phyloP scores from a whole-genome alignment of 1,140 invertebrate species.

The Drosophila parvula region DNA sequence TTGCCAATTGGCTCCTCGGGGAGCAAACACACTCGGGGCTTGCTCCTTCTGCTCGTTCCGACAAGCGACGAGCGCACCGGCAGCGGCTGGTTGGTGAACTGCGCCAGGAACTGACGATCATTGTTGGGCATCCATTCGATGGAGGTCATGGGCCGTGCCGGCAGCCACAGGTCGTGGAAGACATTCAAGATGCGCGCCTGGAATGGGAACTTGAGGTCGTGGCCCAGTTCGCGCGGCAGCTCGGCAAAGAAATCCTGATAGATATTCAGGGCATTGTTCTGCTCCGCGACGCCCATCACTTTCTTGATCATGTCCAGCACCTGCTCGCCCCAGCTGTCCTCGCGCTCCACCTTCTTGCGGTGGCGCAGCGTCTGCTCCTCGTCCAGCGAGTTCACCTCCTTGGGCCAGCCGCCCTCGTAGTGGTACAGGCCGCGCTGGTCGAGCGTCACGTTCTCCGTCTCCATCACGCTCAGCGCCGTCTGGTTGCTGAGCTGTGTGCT shows the following conservation, averaged over 20 bases:
- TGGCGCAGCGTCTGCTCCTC: conserved; percentile 93
- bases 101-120: conserved; percentile 90
- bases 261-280: conserved; percentile 96
- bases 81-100: conserved; percentile 86
- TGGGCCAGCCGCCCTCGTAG: conserved; percentile 97
- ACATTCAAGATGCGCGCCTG: conserved; percentile 58
- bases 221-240: conserved; percentile 66
- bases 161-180: conserved; percentile 84
- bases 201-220: conserved; percentile 54
- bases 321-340: conserved; percentile 89
- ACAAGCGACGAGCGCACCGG: background rate
- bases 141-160: conserved; percentile 87
- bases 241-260: conserved; percentile 93
- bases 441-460: conserved; percentile 84
- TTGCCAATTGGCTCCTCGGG: conserved; percentile 83
- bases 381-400: conserved; percentile 94
- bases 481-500: conserved; percentile 87
- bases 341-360: conserved; percentile 96
- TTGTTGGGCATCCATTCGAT: conserved; percentile 93
- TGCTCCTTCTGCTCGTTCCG: background rate
- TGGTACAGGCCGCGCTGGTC: conserved; percentile 91
- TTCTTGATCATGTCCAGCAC: conserved; percentile 58
- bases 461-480: conserved; percentile 87
- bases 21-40: conserved; percentile 1
- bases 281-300: conserved; percentile 87